Conservation (phyloP, 1,140 invertebrate species). For the Euura saliciscinereae region DNA sequence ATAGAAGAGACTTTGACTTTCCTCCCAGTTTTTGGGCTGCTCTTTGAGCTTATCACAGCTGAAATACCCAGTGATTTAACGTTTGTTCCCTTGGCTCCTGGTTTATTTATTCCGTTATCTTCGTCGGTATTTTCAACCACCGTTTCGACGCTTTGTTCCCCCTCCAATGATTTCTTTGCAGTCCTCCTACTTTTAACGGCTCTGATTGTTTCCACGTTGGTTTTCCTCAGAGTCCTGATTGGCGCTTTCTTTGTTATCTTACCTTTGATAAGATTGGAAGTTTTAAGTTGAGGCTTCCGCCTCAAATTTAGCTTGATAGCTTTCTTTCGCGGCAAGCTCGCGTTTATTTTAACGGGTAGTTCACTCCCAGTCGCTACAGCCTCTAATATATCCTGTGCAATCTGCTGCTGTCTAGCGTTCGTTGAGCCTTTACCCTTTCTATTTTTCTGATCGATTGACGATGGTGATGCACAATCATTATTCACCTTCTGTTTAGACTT, state of each 20-base stretch:
- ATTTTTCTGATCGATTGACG: conserved; percentile 41
- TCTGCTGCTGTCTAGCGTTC: conserved; percentile 46
- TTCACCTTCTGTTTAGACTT: conserved; percentile 58
- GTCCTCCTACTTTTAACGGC: conserved; percentile 31
- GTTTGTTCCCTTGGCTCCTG: background rate
- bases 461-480: conserved; percentile 47
- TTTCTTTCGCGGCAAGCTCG: conserved; percentile 52
- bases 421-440: conserved; percentile 46
- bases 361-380: conserved; percentile 47
- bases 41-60: conserved; percentile 23
- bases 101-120: background rate
- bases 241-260: conserved; percentile 50
- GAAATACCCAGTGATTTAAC: background rate
- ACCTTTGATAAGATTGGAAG: conserved; percentile 46
- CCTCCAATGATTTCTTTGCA: conserved; percentile 15
- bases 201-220: conserved; percentile 42
- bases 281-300: conserved; percentile 49
- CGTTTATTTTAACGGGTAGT: conserved; percentile 49
- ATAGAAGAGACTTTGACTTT: conserved; percentile 27
- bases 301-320: conserved; percentile 45
- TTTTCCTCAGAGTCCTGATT: conserved; percentile 46
- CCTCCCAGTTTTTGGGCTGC: conserved; percentile 39
- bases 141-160: conserved; percentile 16
- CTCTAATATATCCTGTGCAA: conserved; percentile 42
- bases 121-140: background rate